These are phyloP conservation scores for Myathropa florea DNA, from an alignment of 2,888 invertebrate species.

Conservation along the genomic window DNA sequence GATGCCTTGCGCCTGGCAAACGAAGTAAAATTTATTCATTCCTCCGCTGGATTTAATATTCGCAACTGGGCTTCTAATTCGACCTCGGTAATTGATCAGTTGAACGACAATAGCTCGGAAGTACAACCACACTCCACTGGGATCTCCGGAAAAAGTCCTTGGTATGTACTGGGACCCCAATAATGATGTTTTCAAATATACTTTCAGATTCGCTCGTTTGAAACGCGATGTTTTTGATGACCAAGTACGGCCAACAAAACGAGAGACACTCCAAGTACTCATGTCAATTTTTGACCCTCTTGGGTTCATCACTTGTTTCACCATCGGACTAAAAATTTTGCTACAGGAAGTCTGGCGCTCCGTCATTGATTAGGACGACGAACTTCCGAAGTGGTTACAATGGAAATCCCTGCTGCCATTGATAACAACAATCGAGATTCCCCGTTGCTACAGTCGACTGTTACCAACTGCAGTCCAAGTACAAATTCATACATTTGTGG, in stretches of 20 bases:
- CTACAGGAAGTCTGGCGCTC: slow-evolving; percentile 56
- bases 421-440: no score
- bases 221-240: slow-evolving; percentile 30
- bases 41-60: slow-evolving; percentile 40
- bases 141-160: background rate
- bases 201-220: slow-evolving; percentile 56
- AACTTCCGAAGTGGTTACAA: slow-evolving; percentile 1
- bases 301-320: slow-evolving; percentile 59
- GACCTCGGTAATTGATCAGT: background rate
- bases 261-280: slow-evolving; percentile 47
- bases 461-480: no score
- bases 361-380: slow-evolving; percentile 49
- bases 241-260: slow-evolving; percentile 37
- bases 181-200: slow-evolving; percentile 47
- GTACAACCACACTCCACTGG: no score
- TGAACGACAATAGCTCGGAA: background rate
- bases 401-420: no score
- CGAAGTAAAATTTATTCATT: slow-evolving; percentile 16
- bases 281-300: no score
- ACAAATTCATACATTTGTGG: no score
- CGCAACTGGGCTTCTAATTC: slow-evolving; percentile 47
- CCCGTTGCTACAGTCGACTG: no score
- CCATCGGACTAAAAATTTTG: slow-evolving; percentile 53
- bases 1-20: no score
- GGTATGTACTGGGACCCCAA: slow-evolving; percentile 10